Percentiles rank a stretch among this genome's conserved stretches.
These are phyloP conservation scores for Oryzias curvinotus DNA, from an alignment of 2,113 vertebrate genomes.

Conservation along the genomic window DNA sequence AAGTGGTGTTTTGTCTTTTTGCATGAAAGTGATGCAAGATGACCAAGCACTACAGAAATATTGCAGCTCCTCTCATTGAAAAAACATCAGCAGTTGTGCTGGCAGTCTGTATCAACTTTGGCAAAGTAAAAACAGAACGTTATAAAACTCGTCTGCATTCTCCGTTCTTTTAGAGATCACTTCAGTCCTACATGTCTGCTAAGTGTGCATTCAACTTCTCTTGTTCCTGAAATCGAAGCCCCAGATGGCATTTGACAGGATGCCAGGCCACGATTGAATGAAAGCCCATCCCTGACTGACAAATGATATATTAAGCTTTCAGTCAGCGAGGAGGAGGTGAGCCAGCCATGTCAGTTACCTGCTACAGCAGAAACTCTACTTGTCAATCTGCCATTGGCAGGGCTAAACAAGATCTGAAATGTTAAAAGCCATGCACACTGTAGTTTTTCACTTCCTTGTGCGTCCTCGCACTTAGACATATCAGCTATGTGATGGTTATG, in stretches of 20 bases:
- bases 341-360: constrained; percentile 80
- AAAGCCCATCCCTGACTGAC: constrained; percentile 80
- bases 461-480: constrained; percentile 72
- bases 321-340: constrained; percentile 65
- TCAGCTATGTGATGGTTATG: constrained; percentile 68
- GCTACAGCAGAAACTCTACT: constrained; percentile 74
- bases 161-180: constrained; percentile 39
- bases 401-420: constrained; percentile 81
- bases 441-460: constrained; percentile 67
- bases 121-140: constrained; percentile 39
- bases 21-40: constrained; percentile 73
- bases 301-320: constrained; percentile 84
- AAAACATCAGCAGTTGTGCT: constrained; percentile 29
- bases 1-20: constrained; percentile 76
- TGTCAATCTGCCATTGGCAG: constrained; percentile 77
- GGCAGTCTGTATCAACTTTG: constrained; percentile 31
- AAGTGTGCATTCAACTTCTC: constrained; percentile 51
- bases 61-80: constrained; percentile 36
- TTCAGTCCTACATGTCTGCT: constrained; percentile 28
- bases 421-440: constrained; percentile 72
- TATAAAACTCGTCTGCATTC: constrained; percentile 29
- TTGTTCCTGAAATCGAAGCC: constrained; percentile 69
- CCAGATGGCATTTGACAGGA: constrained; percentile 67
- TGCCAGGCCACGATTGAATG: constrained; percentile 76
- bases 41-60: constrained; percentile 67